Conservation (phyloP, 2,797 vertebrate species). For the Silurus aristotelis region DNA sequence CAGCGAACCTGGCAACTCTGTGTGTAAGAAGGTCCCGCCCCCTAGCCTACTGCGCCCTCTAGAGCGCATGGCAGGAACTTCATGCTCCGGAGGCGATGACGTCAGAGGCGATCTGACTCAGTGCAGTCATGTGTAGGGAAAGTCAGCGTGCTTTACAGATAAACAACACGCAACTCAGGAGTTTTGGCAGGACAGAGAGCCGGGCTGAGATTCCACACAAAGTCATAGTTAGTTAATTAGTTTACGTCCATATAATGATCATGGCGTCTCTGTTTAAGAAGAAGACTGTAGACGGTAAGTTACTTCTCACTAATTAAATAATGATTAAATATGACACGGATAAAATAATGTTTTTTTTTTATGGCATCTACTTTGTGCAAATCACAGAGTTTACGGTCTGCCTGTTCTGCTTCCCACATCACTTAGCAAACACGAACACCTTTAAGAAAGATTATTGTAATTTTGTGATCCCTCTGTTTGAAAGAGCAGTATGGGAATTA, state of each 20-base stretch:
- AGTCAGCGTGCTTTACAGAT: conserved; percentile 57
- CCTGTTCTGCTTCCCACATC: background rate
- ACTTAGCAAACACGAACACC: background rate
- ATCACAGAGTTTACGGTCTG: background rate
- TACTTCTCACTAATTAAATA: conserved; percentile 35
- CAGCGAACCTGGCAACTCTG: conserved; percentile 1
- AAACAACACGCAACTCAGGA: conserved; percentile 66
- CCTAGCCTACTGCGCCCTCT: conserved; percentile 37
- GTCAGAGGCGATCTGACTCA: conserved; percentile 60
- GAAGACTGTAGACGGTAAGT: conserved; percentile 96
- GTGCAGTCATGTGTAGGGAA: conserved; percentile 59
- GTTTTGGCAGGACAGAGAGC: conserved; percentile 49
- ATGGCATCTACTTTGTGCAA: background rate
- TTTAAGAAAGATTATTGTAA: background rate
- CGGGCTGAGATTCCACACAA: background rate
- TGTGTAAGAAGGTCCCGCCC: background rate
- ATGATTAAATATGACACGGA: too few relatives aligned
- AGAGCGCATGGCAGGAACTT: conserved; percentile 37
- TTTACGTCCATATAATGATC: conserved; percentile 24
- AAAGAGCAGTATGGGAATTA: background rate
- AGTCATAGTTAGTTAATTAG: conserved; percentile 12
- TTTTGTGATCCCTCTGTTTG: background rate
- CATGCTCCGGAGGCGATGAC: conserved; percentile 63
- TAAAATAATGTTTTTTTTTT: background rate
- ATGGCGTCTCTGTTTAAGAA: conserved; percentile 97